Conservation (phyloP, 2,888 invertebrate genomes). For the Synergus itoensis region DNA sequence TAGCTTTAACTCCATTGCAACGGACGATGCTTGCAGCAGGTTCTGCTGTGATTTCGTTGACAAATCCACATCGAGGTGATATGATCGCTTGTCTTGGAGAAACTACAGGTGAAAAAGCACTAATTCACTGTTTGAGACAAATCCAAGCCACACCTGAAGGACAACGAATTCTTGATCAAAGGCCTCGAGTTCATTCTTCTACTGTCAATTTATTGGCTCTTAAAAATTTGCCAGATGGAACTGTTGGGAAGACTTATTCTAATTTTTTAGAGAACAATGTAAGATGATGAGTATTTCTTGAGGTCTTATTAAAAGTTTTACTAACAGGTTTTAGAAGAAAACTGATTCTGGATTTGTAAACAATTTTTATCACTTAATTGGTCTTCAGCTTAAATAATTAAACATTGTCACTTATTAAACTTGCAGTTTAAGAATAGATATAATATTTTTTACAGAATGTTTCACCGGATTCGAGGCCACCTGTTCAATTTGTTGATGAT, state of each 20-base stretch:
- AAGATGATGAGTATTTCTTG: constrained; percentile 68
- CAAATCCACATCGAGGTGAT: constrained; percentile 91
- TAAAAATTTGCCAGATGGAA: constrained; percentile 86
- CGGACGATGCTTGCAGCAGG: constrained; percentile 89
- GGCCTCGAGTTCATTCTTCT: constrained; percentile 92
- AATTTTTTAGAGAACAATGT: constrained; percentile 90
- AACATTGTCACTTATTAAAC: neutral
- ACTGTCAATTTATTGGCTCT: constrained; percentile 89
- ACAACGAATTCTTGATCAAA: constrained; percentile 84
- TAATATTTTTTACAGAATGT: constrained; percentile 82
- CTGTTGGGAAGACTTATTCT: constrained; percentile 92
- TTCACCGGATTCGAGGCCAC: constrained; percentile 93
- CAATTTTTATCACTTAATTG: neutral
- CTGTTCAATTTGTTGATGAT: constrained; percentile 95
- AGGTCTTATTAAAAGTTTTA: neutral
- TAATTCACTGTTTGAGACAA: constrained; percentile 84
- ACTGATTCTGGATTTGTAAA: neutral
- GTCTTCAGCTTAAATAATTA: neutral
- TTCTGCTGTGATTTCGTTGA: constrained; percentile 89
- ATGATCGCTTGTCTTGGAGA: constrained; percentile 98
- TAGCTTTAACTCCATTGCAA: constrained; percentile 86
- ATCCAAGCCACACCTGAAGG: constrained; percentile 92
- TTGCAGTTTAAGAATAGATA: neutral
- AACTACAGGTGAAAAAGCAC: constrained; percentile 87
- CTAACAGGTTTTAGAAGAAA: neutral